These are phyloP conservation scores for Ophiothrix spiculata DNA, from an alignment of 35 echinoderm and acorn worm species.

Conservation along the genomic window DNA sequence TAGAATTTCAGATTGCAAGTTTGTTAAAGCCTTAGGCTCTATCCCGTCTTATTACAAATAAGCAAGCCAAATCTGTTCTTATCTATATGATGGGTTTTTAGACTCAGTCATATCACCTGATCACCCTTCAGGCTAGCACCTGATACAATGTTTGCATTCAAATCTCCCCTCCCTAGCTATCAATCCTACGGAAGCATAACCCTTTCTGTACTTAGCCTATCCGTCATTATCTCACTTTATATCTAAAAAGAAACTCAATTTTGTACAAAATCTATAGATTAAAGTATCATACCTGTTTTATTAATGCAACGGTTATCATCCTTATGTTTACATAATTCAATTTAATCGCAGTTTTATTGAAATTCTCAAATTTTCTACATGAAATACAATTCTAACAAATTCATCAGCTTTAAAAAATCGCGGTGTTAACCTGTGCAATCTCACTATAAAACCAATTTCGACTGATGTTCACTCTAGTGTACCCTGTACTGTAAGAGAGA, in stretches of 20 bases:
- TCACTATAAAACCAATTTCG: not conserved
- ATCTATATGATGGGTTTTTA: not conserved
- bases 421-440: not conserved
- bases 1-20: slow-evolving; percentile 7
- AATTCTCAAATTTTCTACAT: not conserved
- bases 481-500: not conserved
- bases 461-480: not conserved
- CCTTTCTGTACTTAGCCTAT: not conserved
- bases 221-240: not conserved
- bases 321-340: not conserved
- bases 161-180: slow-evolving; percentile 8
- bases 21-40: not conserved
- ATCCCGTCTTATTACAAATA: not conserved
- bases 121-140: slow-evolving; percentile 5
- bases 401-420: no score
- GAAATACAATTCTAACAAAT: not conserved
- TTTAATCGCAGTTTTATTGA: not conserved
- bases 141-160: slow-evolving; percentile 16
- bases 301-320: not conserved
- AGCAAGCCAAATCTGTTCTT: not conserved
- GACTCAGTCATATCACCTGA: slow-evolving; percentile 10
- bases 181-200: not conserved
- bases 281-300: not conserved
- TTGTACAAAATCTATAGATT: not conserved
- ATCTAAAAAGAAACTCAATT: not conserved